These are phyloP conservation scores for Eupithecia insigniata DNA, from an alignment of 2,888 invertebrate genomes.

Conservation along the genomic window DNA sequence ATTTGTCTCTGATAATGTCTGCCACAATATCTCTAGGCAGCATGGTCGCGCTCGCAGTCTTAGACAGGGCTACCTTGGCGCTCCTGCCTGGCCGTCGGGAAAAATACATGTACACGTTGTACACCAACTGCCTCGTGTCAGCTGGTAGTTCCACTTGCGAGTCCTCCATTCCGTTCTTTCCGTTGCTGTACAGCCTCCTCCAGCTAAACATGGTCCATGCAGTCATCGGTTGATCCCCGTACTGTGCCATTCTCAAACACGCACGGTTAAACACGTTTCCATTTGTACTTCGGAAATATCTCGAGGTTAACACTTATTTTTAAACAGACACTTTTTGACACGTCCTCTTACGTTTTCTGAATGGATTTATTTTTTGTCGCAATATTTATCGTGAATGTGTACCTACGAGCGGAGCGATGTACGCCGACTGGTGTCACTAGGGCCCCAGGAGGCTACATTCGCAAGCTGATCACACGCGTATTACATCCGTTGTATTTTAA, in stretches of 20 bases:
- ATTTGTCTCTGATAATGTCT: conserved; percentile 76
- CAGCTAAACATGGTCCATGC: conserved; percentile 83
- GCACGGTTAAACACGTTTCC: conserved; percentile 32
- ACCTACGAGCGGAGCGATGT: conserved; percentile 66
- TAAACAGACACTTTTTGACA: conserved; percentile 30
- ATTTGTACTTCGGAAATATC: conserved; percentile 40
- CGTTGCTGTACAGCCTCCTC: conserved; percentile 73
- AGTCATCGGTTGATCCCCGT: conserved; percentile 81
- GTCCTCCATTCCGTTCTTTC: conserved; percentile 65
- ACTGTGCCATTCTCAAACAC: conserved; percentile 74
- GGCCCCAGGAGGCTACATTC: conserved; percentile 62
- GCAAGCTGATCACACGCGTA: conserved; percentile 72
- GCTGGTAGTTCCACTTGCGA: conserved; percentile 71
- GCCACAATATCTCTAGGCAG: conserved; percentile 77
- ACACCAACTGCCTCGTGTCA: conserved; percentile 77
- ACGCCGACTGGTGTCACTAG: conserved; percentile 65
- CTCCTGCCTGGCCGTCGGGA: conserved; percentile 73
- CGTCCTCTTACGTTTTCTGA: conserved; percentile 33
- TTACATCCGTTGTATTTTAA: conserved; percentile 75
- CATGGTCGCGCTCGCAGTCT: conserved; percentile 79
- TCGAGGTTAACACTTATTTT: conserved; percentile 41
- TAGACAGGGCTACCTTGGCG: conserved; percentile 70
- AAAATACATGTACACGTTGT: conserved; percentile 79
- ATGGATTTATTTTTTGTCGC: conserved; percentile 36
- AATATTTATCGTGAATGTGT: conserved; percentile 60